Evolutionary conservation across 1,140 invertebrate genomes (phyloP).

Genomic region (Mya arenaria): DNA sequence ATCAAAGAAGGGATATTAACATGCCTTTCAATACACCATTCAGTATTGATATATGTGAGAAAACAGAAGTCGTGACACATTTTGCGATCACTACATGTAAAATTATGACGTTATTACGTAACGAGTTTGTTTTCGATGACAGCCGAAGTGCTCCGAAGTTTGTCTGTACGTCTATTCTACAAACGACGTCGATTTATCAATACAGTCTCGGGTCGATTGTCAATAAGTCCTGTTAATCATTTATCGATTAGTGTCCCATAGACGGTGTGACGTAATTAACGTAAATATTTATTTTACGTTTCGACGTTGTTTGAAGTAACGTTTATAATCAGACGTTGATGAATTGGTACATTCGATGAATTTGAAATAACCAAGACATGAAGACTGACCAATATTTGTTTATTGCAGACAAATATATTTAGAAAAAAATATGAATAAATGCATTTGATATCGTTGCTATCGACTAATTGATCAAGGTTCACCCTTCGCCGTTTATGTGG

Average conservation of each 20-base stretch:
- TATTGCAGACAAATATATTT: too few species aligned
- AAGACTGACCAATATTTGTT: too few species aligned
- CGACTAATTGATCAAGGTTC: too few species aligned
- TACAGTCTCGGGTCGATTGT: background rate
- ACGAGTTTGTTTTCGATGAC: too few species aligned
- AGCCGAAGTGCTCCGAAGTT: background rate
- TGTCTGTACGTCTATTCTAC: constrained; percentile 11
- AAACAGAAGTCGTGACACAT: constrained; percentile 23
- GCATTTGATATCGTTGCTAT: too few species aligned
- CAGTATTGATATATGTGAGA: constrained; percentile 40
- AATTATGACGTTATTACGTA: constrained; percentile 31
- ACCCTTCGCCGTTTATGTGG: too few species aligned
- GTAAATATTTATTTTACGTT: constrained; percentile 31
- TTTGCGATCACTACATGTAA: background rate
- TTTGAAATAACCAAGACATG: too few species aligned
- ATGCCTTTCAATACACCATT: background rate
- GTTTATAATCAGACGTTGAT: too few species aligned
- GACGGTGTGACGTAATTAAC: background rate
- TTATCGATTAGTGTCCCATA: constrained; percentile 38
- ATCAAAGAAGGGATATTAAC: too few species aligned
- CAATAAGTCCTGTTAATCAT: constrained; percentile 36
- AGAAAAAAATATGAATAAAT: too few species aligned
- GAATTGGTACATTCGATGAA: too few species aligned
- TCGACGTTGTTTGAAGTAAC: too few species aligned
- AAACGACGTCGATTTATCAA: background rate